Percentiles rank a stretch among this genome's conserved stretches.
Conservation (phyloP, 2,888 invertebrate species). For the Rhaphigaster nebulosa region DNA sequence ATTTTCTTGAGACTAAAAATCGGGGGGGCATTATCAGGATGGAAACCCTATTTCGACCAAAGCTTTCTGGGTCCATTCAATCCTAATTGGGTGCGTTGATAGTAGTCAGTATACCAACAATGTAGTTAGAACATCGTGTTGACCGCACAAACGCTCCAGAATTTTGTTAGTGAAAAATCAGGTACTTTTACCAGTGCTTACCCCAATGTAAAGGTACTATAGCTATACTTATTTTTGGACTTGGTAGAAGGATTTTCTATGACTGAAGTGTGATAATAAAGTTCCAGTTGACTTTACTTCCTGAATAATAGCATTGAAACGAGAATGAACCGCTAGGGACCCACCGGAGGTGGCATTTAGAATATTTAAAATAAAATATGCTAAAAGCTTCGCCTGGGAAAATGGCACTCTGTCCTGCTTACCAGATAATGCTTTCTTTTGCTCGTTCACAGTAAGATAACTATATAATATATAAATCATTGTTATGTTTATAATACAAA, state of each 20-base stretch:
- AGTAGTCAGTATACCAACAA: too few species aligned
- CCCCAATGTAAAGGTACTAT: not conserved
- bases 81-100: too few species aligned
- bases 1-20: too few species aligned
- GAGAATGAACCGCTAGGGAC: not conserved
- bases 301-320: not conserved
- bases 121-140: too few species aligned
- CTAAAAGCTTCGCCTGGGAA: not conserved
- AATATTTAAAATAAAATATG: conserved; percentile 40
- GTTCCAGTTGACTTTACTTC: not conserved
- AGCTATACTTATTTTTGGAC: not conserved
- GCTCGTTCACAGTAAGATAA: not conserved
- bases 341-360: not conserved
- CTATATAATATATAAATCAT: not conserved
- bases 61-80: too few species aligned
- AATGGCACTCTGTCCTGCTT: not conserved
- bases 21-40: too few species aligned
- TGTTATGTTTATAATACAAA: too few species aligned
- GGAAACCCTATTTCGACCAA: too few species aligned
- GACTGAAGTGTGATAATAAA: not conserved
- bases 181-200: not conserved
- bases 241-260: not conserved
- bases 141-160: not conserved
- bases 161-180: not conserved
- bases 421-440: not conserved